Evolutionary conservation across 2,888 invertebrate genomes (phyloP).

Genomic region (Cataglyphis rosenhaueri): DNA sequence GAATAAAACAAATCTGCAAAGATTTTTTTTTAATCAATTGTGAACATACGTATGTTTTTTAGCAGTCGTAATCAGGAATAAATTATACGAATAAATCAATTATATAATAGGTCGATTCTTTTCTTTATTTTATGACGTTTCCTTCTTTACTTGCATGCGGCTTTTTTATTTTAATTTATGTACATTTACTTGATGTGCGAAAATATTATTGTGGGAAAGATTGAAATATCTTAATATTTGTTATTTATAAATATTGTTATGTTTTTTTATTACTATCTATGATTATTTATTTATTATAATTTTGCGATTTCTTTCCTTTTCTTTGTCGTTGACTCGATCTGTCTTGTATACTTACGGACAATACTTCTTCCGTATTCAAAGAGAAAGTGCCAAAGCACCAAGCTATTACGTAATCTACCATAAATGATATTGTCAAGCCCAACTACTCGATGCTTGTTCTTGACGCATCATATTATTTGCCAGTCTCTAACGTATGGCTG

Average conservation of each 20-base stretch:
- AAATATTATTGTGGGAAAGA: not conserved
- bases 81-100: not conserved
- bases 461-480: slow-evolving; percentile 72
- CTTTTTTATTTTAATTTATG: not conserved
- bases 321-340: slow-evolving; percentile 36
- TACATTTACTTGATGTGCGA: not conserved
- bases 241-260: not conserved
- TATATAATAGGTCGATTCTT: not conserved
- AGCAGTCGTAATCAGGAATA: slow-evolving; percentile 7
- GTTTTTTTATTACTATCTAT: not conserved
- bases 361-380: slow-evolving; percentile 75
- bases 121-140: slow-evolving; percentile 4
- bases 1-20: not conserved
- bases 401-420: slow-evolving; percentile 82
- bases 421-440: slow-evolving; percentile 84
- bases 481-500: slow-evolving; percentile 76
- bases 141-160: not conserved
- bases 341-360: slow-evolving; percentile 68
- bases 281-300: not conserved
- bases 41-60: slow-evolving; percentile 30
- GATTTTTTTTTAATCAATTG: not conserved
- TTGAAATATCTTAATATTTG: not conserved
- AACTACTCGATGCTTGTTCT: slow-evolving; percentile 66
- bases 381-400: slow-evolving; percentile 83
- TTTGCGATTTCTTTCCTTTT: slow-evolving; percentile 37